Base-by-base conservation (phyloP, 2,888 invertebrate genomes). In the Orthosia gracilis region DNA sequence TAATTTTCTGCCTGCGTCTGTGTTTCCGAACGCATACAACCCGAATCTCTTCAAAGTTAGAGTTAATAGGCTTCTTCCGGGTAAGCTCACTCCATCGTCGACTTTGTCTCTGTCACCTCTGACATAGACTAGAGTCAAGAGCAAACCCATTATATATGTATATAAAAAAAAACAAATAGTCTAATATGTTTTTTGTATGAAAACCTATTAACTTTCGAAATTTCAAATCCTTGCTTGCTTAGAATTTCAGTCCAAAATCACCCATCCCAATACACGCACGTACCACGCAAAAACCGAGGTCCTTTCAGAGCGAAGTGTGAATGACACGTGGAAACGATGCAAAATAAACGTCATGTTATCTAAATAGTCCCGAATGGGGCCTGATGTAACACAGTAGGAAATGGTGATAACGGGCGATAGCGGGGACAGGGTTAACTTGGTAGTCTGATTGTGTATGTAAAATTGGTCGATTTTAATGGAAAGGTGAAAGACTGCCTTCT, bases 331-430 rank as follows among this genome's bases (percentile, higher is more conserved):
- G 69, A 84, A 85, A 84, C 76, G 76, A 69, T 58, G 77, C 73
- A 69, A 80, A 82, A 86, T 86, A 87, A 87, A 86, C 86, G 85
- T 72, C 79, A 66, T 80, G 87, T 87, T 91, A 91, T 90, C 91
- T 91, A 88, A 91, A 90, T 90, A 89, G 90, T 84, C 78, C 70
- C 73, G 83, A 86, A 88, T 85, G 87, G 82, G 64, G 68, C 69
- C 64, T 72, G 71, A 73, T 67, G 74, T 83, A 77, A 76, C 80
- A 78, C 73, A 71, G 47, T 69, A 73, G 68, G 82, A 78, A 80
- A 78, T 76, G 72, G 67, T 80, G 80, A 84, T 71, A 63, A 50
- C 50, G 12, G 0, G 3, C 52, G 76, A 82, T 80, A 82, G 73
- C 69, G 54, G 47, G 15, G 67, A 50, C 23, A 72, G 75, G 77